Conservation (phyloP, 2,888 invertebrate genomes). For the Monoplex corrugatus region DNA sequence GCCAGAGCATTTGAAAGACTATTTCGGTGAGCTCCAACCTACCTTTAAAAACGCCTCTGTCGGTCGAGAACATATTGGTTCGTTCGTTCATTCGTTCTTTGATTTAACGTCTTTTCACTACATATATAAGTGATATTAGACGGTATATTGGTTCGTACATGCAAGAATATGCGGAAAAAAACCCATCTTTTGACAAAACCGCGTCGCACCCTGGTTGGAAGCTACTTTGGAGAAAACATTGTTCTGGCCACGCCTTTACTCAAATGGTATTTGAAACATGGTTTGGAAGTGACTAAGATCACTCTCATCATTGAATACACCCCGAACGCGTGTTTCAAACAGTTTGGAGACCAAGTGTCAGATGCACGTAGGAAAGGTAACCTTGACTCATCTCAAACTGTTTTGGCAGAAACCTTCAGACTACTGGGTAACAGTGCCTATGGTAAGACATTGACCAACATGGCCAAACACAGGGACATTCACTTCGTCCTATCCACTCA, state of each 20-base stretch:
- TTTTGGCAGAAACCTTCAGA: slow-evolving; percentile 57
- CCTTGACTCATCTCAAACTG: background rate
- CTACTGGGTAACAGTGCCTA: slow-evolving; percentile 55
- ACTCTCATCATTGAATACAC: background rate
- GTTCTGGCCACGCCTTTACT: slow-evolving; percentile 15
- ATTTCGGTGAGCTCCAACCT: too few species aligned
- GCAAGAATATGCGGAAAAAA: too few species aligned
- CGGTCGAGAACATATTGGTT: too few species aligned
- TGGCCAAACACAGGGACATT: slow-evolving; percentile 53
- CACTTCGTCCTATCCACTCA: slow-evolving; percentile 55
- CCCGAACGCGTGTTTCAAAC: background rate
- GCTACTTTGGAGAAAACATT: background rate
- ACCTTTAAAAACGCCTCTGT: too few species aligned
- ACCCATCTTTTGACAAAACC: background rate
- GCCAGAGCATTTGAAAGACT: too few species aligned
- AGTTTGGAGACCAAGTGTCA: background rate
- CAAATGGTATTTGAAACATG: background rate
- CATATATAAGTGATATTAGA: too few species aligned
- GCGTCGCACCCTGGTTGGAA: background rate
- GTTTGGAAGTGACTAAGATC: slow-evolving; percentile 2
- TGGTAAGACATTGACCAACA: slow-evolving; percentile 61
- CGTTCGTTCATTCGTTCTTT: too few species aligned
- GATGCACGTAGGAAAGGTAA: too few species aligned
- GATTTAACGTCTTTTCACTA: too few species aligned
- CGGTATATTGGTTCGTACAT: too few species aligned